Conservation (phyloP, 2,888 invertebrate species). For the Torymus tubicola region DNA sequence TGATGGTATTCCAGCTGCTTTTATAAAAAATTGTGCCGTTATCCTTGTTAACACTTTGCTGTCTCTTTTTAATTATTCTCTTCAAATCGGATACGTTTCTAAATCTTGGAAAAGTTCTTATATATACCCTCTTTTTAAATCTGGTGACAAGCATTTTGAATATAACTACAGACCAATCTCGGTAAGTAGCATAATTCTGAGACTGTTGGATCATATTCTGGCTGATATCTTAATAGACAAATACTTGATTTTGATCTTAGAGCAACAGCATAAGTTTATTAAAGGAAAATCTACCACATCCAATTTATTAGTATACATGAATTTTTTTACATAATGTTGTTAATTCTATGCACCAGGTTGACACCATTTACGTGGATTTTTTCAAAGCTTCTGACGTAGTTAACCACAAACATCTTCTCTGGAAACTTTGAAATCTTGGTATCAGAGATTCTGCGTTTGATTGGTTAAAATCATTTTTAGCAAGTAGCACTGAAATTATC, state of each 20-base stretch:
- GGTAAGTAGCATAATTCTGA: not conserved
- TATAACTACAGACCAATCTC: not conserved
- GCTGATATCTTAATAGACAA: not conserved
- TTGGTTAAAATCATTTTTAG: not conserved
- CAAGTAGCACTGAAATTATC: not conserved
- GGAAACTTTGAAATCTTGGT: not conserved
- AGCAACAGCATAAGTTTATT: not conserved
- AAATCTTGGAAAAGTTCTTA: not conserved
- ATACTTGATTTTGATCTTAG: not conserved
- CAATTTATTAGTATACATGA: not conserved
- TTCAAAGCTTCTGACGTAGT: not conserved
- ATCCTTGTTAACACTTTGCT: not conserved
- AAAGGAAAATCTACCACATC: not conserved
- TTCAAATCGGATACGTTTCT: not conserved
- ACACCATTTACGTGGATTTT: no score
- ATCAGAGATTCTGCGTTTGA: not conserved
- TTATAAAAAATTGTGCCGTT: not conserved
- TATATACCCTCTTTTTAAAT: not conserved
- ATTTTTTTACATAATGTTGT: not conserved
- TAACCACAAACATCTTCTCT: not conserved
- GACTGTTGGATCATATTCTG: not conserved
- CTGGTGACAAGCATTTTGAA: not conserved
- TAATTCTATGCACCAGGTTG: no score
- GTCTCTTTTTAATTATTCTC: not conserved
- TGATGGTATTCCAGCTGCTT: not conserved